These are phyloP conservation scores for Antheraea assamensis DNA, from an alignment of 2,888 invertebrate genomes.

Conservation along the genomic window DNA sequence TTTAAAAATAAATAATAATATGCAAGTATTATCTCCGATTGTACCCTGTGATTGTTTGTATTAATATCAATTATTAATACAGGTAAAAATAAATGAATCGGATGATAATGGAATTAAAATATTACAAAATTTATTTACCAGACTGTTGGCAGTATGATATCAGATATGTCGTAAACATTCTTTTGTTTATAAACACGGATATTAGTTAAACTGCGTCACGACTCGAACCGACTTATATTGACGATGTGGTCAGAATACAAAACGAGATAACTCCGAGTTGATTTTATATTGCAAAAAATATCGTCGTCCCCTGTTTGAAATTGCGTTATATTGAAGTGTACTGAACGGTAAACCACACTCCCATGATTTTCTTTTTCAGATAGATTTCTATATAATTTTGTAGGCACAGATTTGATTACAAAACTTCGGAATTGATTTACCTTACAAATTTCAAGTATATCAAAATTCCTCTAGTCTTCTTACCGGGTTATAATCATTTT, in stretches of 20 bases:
- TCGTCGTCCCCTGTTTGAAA: neutral
- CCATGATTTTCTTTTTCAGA: too few relatives aligned
- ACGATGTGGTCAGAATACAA: constrained; percentile 1
- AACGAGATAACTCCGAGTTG: neutral
- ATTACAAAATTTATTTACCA: neutral
- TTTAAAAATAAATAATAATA: too few relatives aligned
- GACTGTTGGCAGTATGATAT: neutral
- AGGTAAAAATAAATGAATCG: neutral
- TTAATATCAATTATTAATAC: neutral
- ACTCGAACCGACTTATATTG: constrained; percentile 12
- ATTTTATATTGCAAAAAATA: neutral
- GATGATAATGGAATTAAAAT: neutral
- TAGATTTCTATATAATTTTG: too few relatives aligned
- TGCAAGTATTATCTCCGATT: too few relatives aligned
- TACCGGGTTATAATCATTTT: too few relatives aligned
- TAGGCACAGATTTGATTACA: too few relatives aligned
- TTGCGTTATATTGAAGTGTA: neutral
- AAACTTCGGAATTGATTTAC: too few relatives aligned
- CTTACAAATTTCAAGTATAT: too few relatives aligned
- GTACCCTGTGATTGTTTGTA: neutral
- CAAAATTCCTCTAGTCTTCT: too few relatives aligned
- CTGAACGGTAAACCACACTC: too few relatives aligned
- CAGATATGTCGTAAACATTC: neutral
- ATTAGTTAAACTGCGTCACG: constrained; percentile 21
- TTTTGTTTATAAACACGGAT: constrained; percentile 30